Conservation (phyloP, 2,888 invertebrate species). For the Cataglyphis rosenhaueri region DNA sequence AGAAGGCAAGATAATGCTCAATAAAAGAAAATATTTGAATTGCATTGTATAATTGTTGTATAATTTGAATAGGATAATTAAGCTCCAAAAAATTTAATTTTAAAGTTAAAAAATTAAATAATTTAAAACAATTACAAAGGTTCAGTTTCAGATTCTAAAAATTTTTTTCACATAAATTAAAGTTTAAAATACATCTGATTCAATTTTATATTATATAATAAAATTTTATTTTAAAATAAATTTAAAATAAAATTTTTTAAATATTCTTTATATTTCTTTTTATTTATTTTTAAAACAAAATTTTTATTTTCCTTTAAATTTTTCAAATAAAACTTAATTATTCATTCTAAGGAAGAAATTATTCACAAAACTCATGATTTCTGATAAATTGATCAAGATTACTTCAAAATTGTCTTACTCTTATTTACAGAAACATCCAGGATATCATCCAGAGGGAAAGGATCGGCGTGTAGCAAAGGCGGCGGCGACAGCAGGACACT, state of each 20-base stretch:
- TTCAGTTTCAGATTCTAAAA: neutral
- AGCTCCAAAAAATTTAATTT: neutral
- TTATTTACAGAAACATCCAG: constrained; percentile 92
- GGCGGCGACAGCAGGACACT: constrained; percentile 82
- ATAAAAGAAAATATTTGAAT: neutral
- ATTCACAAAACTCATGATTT: neutral
- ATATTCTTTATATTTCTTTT: neutral
- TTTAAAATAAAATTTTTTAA: constrained; percentile 1
- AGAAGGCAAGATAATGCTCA: neutral
- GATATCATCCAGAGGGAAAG: constrained; percentile 94
- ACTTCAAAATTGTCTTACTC: neutral
- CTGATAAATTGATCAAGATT: neutral
- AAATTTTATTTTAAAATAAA: neutral
- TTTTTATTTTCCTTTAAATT: neutral
- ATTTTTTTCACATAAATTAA: neutral
- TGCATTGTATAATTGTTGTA: neutral
- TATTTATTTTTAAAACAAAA: neutral
- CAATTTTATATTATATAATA: neutral
- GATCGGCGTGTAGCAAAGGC: constrained; percentile 85
- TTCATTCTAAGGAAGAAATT: neutral
- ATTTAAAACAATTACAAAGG: neutral
- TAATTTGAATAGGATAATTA: neutral
- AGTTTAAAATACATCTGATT: neutral
- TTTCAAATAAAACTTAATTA: neutral
- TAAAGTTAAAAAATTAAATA: neutral